phyloP scores from a whole-genome alignment of 1,140 invertebrate species.

The Cotesia vestalis region DNA sequence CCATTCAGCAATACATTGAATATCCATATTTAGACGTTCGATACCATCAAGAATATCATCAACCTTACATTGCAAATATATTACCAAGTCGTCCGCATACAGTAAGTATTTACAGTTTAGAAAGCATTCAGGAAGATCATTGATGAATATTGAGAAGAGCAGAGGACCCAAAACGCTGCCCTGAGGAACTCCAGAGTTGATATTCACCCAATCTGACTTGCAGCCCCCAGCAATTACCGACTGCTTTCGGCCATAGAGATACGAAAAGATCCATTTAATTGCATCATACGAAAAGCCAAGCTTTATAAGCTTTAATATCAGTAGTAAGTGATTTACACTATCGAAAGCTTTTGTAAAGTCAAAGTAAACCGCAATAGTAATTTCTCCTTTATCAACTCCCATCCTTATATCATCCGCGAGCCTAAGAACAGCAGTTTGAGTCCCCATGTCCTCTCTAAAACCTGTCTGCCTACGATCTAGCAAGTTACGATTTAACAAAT shows the following conservation, averaged over 20 bases:
- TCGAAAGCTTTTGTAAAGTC: slow-evolving; percentile 45
- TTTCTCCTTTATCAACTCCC: slow-evolving; percentile 16
- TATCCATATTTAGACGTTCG: not conserved
- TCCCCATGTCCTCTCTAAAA: slow-evolving; percentile 33
- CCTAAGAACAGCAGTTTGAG: slow-evolving; percentile 33
- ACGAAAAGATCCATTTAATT: slow-evolving; percentile 1
- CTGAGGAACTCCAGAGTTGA: too few species aligned
- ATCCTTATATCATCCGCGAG: slow-evolving; percentile 32
- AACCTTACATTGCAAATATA: not conserved
- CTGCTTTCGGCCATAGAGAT: not conserved
- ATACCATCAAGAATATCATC: not conserved
- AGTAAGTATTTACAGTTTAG: not conserved
- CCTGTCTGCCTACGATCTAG: slow-evolving; percentile 33
- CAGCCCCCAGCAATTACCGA: not conserved
- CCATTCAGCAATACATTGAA: too few species aligned
- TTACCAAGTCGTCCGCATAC: not conserved
- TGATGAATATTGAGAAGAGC: slow-evolving; percentile 1
- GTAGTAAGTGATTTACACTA: slow-evolving; percentile 33
- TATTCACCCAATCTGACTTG: too few species aligned
- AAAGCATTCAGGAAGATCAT: not conserved
- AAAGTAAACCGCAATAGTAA: slow-evolving; percentile 14
- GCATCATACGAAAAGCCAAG: not conserved
- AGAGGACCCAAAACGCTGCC: not conserved
- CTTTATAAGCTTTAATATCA: slow-evolving; percentile 11
- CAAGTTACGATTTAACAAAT: not conserved